These are phyloP conservation scores for Anastatus disparis DNA, from an alignment of 1,140 invertebrate species.

Conservation along the genomic window DNA sequence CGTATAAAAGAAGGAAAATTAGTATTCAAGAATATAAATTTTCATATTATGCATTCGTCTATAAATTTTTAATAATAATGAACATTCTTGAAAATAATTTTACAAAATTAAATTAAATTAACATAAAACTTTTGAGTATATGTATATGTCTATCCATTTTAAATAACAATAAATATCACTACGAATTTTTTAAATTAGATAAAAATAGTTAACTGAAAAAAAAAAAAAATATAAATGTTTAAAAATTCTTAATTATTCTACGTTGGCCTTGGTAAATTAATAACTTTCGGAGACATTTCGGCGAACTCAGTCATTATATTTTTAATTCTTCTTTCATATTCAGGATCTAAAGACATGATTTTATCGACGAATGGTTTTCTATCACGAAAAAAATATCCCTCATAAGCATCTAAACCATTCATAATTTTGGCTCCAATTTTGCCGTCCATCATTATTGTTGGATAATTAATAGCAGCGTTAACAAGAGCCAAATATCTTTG, in stretches of 20 bases:
- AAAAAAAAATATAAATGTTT: background rate
- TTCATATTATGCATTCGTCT: too few species aligned
- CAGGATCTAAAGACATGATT: constrained; percentile 48
- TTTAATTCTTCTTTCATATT: constrained; percentile 49
- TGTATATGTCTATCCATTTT: too few species aligned
- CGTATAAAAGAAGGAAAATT: too few species aligned
- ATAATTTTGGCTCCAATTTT: constrained; percentile 41
- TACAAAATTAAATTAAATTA: too few species aligned
- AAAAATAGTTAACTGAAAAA: too few species aligned
- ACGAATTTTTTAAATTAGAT: too few species aligned
- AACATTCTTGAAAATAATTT: too few species aligned
- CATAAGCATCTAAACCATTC: constrained; percentile 44
- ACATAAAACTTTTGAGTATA: too few species aligned
- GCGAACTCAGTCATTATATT: constrained; percentile 54
- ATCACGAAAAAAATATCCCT: constrained; percentile 47
- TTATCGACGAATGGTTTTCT: constrained; percentile 45
- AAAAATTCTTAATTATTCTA: constrained; percentile 11
- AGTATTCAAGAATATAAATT: too few species aligned
- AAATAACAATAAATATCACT: too few species aligned
- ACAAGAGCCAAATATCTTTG: constrained; percentile 54
- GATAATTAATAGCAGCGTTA: constrained; percentile 52
- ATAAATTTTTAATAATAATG: too few species aligned
- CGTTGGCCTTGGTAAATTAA: constrained; percentile 44
- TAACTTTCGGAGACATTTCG: constrained; percentile 49
- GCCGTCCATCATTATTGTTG: constrained; percentile 55